A percentile compares a stretch with the other conserved stretches of the same genome.
Evolutionary conservation across 2,113 vertebrate species (phyloP).

Genomic region (Menidia beryllina): DNA sequence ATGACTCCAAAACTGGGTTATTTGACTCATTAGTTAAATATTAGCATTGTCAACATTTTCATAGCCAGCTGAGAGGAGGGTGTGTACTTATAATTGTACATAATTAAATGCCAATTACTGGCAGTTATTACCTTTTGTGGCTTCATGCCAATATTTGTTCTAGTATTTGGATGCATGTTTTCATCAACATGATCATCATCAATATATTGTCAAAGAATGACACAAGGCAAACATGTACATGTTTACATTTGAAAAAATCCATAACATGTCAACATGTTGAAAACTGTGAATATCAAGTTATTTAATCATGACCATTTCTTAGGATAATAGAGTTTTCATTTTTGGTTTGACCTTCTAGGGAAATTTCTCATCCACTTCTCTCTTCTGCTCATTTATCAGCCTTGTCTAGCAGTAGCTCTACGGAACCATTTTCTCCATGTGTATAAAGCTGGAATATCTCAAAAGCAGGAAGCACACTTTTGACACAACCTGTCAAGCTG

Average conservation of each 20-base stretch:
- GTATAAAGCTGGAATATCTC: slow-evolving; percentile 61
- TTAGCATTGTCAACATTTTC: slow-evolving; percentile 48
- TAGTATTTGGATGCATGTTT: neutral
- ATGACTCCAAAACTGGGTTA: slow-evolving; percentile 12
- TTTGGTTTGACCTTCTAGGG: slow-evolving; percentile 61
- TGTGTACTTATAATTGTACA: slow-evolving; percentile 29
- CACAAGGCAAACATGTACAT: neutral
- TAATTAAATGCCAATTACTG: slow-evolving; percentile 44
- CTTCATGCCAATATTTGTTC: slow-evolving; percentile 26
- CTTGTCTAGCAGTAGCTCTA: slow-evolving; percentile 38
- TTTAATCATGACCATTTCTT: slow-evolving; percentile 32
- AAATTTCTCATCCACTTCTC: slow-evolving; percentile 50
- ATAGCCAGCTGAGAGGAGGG: slow-evolving; percentile 24
- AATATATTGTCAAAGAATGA: slow-evolving; percentile 12
- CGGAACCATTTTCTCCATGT: slow-evolving; percentile 46
- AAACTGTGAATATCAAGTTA: slow-evolving; percentile 35
- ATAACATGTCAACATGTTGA: slow-evolving; percentile 19
- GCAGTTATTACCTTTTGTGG: slow-evolving; percentile 36
- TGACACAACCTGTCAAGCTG: slow-evolving; percentile 70
- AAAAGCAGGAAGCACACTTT: slow-evolving; percentile 55
- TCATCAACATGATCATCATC: slow-evolving; percentile 22
- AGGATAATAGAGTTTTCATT: slow-evolving; percentile 40
- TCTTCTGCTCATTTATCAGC: slow-evolving; percentile 45
- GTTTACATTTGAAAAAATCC: slow-evolving; percentile 26
- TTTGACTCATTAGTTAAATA: slow-evolving; percentile 28